Base-by-base conservation (phyloP, 2,888 invertebrate species). In the Apamea crenata region DNA sequence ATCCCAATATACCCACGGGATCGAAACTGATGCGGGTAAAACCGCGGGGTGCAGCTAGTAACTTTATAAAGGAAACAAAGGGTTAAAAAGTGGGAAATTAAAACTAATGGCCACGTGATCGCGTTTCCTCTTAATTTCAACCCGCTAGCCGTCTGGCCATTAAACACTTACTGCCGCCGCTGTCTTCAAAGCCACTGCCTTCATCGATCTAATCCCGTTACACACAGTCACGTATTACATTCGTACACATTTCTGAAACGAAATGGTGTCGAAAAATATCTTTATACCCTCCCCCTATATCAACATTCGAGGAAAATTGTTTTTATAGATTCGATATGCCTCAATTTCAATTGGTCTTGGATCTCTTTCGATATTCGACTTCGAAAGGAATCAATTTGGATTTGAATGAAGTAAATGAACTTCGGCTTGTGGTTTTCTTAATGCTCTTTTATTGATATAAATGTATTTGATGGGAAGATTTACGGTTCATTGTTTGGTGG, bases 261-360 rank as follows among this genome's bases (percentile, higher is more conserved):
- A 93, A 95, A 95, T 93, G 93, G 93, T 93, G 93, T 92, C 92
- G 94, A 94, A 95, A 94, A 94, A 93, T 93, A 94, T 91, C 92
- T 90, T 90, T 90, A 83, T 82, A 78, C 82, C 83, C 87, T 80
- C 85, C 92, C 92, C 92, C 93, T 94, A 93, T 93, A 95, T 94
- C 94, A 95, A 95, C 94, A 95, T 92, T 80, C 91, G 92, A 89
- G 92, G 92, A 94, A 96, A 96, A 96, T 96, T 95, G 96, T 96
- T 96, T 96, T 96, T 95, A 95, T 95, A 94, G 94, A 96, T 96
- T 94, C 95, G 94, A 95, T 96, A 95, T 95, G 95, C 95, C 94
- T 95, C 95, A 94, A 95, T 96, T 96, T 96, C 95, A 94, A 96
- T 94, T 94, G 94, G 91, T 91, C 88, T 91, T 90, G 93, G 93